Percentiles rank a stretch among this genome's conserved stretches.
Conservation (phyloP, 2,797 vertebrate species). For the Coranthus polyacanthus region DNA sequence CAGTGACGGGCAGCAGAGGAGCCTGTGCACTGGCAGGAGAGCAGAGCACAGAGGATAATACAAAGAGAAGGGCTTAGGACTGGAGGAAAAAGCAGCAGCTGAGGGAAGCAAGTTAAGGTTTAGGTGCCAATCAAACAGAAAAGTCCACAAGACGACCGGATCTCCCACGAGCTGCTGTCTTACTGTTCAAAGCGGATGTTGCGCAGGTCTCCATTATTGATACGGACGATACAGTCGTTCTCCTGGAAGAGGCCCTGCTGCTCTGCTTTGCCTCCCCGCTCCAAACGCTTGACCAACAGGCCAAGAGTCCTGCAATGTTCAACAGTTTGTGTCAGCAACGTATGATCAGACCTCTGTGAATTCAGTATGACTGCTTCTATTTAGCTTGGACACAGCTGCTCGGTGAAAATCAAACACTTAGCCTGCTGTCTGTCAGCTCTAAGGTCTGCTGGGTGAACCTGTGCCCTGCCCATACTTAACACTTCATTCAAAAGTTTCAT, state of each 20-base stretch:
- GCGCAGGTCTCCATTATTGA: conserved; percentile 95
- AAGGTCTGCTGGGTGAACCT: too few relatives aligned
- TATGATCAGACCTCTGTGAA: too few relatives aligned
- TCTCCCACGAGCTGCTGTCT: conserved; percentile 80
- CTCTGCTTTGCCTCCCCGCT: conserved; percentile 96
- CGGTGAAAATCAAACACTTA: too few relatives aligned
- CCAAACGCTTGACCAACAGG: conserved; percentile 92
- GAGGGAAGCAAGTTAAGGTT: conserved; percentile 1
- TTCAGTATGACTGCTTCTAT: too few relatives aligned
- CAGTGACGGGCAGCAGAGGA: conserved; percentile 35
- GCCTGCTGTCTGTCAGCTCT: too few relatives aligned
- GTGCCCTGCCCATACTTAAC: too few relatives aligned
- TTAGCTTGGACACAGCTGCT: too few relatives aligned
- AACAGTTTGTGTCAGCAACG: conserved; percentile 49
- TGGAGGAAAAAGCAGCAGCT: conserved; percentile 4
- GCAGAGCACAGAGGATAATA: background rate
- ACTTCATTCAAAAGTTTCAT: too few relatives aligned
- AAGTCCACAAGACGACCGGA: too few relatives aligned
- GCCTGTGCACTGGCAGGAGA: conserved; percentile 23
- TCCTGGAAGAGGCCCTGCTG: conserved; percentile 95
- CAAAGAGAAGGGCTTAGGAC: background rate
- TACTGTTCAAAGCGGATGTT: conserved; percentile 98
- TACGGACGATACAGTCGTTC: conserved; percentile 97
- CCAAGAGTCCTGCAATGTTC: conserved; percentile 89
- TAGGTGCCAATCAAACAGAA: conserved; percentile 32